Percentiles rank a stretch among this genome's conserved stretches.
Conservation (phyloP, 2,113 vertebrate genomes). For the Bufo gargarizans region DNA sequence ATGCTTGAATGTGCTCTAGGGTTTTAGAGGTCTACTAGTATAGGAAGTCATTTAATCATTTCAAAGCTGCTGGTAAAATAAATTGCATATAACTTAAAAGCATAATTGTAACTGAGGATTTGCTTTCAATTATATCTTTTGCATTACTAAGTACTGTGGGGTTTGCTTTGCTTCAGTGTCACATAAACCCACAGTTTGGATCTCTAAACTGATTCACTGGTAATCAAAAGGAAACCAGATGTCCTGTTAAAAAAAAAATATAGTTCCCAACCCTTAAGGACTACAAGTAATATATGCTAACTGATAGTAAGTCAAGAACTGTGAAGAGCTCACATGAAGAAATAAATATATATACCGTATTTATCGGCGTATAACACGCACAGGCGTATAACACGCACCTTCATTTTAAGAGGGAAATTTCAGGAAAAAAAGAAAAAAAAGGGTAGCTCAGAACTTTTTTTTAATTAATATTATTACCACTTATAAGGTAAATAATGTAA, state of each 20-base stretch:
- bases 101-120: conserved; percentile 57
- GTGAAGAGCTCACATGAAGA: too few relatives aligned
- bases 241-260: conserved; percentile 14
- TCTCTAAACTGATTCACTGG: conserved; percentile 39
- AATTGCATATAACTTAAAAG: conserved; percentile 55
- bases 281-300: not conserved
- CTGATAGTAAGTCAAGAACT: conserved; percentile 1
- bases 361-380: too few relatives aligned
- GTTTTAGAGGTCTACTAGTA: conserved; percentile 51
- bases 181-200: conserved; percentile 51
- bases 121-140: conserved; percentile 58
- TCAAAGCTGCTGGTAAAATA: conserved; percentile 57
- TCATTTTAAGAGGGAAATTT: too few relatives aligned
- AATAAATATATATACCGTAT: not conserved
- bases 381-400: too few relatives aligned
- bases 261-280: conserved; percentile 10
- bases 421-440: too few relatives aligned
- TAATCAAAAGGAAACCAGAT: conserved; percentile 55
- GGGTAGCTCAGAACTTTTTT: too few relatives aligned
- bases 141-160: conserved; percentile 48
- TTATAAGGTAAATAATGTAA: too few relatives aligned
- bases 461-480: too few relatives aligned
- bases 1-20: conserved; percentile 36
- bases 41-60: conserved; percentile 59
- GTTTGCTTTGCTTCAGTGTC: conserved; percentile 55